phyloP scores from a whole-genome alignment of 2,888 invertebrate genomes.

The Mesopsocus fuscifrons region DNA sequence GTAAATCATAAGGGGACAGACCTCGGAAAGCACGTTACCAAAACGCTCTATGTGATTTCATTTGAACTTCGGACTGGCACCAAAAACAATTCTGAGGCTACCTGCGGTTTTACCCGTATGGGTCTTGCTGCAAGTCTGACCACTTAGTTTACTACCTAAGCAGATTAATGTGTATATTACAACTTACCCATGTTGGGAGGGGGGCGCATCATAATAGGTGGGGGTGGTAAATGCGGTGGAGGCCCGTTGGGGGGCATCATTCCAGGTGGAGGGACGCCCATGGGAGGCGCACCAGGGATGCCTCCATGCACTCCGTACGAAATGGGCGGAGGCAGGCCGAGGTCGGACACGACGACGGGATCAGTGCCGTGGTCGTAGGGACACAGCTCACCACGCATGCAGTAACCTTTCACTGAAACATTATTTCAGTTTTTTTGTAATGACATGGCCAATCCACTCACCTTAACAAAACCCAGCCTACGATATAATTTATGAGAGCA shows the following conservation, averaged over 20 bases:
- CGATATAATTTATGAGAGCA: too few species aligned
- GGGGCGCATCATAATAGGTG: slow-evolving; percentile 16
- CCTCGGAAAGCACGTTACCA: too few species aligned
- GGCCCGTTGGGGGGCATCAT: slow-evolving; percentile 19
- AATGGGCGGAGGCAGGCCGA: slow-evolving; percentile 29
- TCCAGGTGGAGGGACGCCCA: slow-evolving; percentile 9
- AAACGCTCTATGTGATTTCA: too few species aligned
- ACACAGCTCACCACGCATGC: slow-evolving; percentile 92
- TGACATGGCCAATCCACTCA: too few species aligned
- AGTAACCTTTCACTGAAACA: slow-evolving; percentile 68
- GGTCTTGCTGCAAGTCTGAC: too few species aligned
- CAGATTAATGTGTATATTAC: too few species aligned
- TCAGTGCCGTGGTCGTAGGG: slow-evolving; percentile 94
- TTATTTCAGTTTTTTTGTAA: not conserved
- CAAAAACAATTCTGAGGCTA: too few species aligned
- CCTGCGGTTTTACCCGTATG: too few species aligned
- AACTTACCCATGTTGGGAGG: slow-evolving; percentile 18
- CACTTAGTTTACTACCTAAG: too few species aligned
- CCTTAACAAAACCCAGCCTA: too few species aligned
- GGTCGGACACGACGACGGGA: slow-evolving; percentile 86
- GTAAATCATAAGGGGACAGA: too few species aligned
- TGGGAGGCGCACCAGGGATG: not conserved
- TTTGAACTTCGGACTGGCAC: too few species aligned
- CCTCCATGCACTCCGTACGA: not conserved
- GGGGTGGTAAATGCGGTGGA: slow-evolving; percentile 18